Percentiles rank a stretch among this genome's conserved stretches.
phyloP scores from a whole-genome alignment of 2,797 vertebrate species.

The Melanotaenia nigrans region DNA sequence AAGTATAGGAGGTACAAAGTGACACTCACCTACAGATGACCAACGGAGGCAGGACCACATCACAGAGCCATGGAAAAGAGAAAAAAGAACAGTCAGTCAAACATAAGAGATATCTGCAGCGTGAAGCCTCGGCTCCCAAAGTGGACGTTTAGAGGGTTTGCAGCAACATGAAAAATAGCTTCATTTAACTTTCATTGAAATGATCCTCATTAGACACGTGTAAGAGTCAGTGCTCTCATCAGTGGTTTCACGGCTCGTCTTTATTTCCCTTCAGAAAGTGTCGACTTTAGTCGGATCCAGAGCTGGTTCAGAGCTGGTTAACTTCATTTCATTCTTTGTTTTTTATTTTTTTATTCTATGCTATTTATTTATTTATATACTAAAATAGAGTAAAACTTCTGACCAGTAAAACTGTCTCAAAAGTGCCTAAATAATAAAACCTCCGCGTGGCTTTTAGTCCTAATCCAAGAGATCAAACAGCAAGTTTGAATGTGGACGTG shows the following conservation, averaged over 20 bases:
- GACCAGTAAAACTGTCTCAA: no score
- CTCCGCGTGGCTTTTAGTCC: no score
- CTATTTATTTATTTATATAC: no score
- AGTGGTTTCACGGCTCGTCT: slow-evolving; percentile 16
- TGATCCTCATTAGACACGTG: slow-evolving; percentile 8
- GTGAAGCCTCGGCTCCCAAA: slow-evolving; percentile 12
- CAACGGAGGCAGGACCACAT: slow-evolving; percentile 19
- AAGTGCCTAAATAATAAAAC: no score
- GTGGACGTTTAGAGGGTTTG: slow-evolving; percentile 18
- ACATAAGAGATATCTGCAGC: slow-evolving; percentile 10
- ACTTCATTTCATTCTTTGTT: no score
- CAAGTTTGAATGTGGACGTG: no score
- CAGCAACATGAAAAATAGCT: slow-evolving; percentile 11
- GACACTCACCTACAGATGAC: slow-evolving; percentile 74
- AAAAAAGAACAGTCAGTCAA: slow-evolving; percentile 40
- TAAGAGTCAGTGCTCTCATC: slow-evolving; percentile 11
- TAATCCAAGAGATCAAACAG: no score
- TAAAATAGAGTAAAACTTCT: no score
- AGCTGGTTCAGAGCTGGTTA: no score
- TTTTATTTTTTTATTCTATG: no score
- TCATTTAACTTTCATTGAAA: background rate
- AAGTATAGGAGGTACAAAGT: background rate
- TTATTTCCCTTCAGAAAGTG: slow-evolving; percentile 12
- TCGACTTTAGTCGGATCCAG: background rate
- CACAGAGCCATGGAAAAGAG: slow-evolving; percentile 48